Conservation (phyloP, 2,113 vertebrate genomes). For the Mormoops blainvillei region DNA sequence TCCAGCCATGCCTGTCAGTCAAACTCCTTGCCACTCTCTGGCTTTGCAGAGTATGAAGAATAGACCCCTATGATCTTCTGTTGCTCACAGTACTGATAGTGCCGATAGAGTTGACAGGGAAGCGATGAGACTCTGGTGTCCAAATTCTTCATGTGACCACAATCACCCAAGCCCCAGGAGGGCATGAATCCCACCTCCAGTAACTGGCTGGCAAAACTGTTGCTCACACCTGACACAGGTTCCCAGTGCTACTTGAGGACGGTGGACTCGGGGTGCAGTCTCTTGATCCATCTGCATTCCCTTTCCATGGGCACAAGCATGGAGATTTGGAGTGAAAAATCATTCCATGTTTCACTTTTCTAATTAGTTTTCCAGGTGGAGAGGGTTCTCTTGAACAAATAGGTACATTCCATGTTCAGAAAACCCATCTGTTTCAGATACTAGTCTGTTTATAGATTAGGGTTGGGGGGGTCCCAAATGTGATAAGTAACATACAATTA, state of each 20-base stretch:
- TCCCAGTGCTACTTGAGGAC: background rate
- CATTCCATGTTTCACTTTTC: background rate
- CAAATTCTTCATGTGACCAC: background rate
- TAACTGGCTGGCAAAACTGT: background rate
- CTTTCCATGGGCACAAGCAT: background rate
- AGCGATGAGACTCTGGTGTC: background rate
- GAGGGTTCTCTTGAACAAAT: background rate
- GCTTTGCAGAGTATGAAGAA: background rate
- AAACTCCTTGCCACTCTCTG: background rate
- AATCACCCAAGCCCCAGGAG: background rate
- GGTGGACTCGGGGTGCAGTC: background rate
- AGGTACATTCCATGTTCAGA: background rate
- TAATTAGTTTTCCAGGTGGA: background rate
- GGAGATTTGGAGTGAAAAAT: background rate
- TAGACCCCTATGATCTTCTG: background rate
- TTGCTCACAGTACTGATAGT: background rate
- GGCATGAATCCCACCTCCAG: background rate
- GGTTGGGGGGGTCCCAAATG: background rate
- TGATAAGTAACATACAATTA: background rate
- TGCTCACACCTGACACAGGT: background rate
- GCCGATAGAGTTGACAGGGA: accelerated
- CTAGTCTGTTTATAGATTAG: background rate
- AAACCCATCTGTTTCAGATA: background rate
- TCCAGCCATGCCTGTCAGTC: background rate
- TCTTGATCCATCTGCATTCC: background rate